Base-by-base conservation (phyloP, 2,888 invertebrate species). In the Noctua pronuba region DNA sequence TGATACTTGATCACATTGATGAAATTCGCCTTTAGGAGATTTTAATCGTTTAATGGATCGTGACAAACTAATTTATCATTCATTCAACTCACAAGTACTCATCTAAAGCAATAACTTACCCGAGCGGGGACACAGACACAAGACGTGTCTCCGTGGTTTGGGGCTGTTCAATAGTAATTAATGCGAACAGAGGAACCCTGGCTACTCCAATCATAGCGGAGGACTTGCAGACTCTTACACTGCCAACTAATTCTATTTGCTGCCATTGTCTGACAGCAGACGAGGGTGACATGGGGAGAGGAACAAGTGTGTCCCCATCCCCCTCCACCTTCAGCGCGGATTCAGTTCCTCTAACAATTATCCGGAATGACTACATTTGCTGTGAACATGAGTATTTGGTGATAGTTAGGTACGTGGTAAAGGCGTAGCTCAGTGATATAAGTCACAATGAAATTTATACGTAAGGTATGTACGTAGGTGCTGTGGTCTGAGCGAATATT, bases 161-260 rank as follows among this genome's bases (percentile, higher is more conserved):
- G 69, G 70, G 70, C 46, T 70, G 76, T 85, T 86, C 82, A 79
- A 79, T 73, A 80, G 64, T 88, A 88, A 88, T 87, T 85, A 85
- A 88, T 79, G 68, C 77, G 38, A 82, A 77, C 76, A 73, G 46
- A 64, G 64, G 64, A 16, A 65, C n/a, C 16, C 41, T 66, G 65
- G 66, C 62, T 75, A 77, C 78, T 81, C 75, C 79, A 86, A 77
- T 76, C 83, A 72, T 49, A 18, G 41, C 13, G n/a, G 71, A 38
- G 46, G 49, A 65, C 38, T 62, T 60, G 38, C 58, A 52, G 72
- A 35, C 62, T 68, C 73, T 31, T 28, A 72, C 65, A 38, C 60
- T 85, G 46, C 68, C 78, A 69, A 86, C 79, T 88, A 85, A 88
- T 86, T 78, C 85, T 87, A 85, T 88, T 88, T 82, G 77, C 79